phyloP scores from a whole-genome alignment of 2,888 invertebrate species.

The Acronicta leporina region DNA sequence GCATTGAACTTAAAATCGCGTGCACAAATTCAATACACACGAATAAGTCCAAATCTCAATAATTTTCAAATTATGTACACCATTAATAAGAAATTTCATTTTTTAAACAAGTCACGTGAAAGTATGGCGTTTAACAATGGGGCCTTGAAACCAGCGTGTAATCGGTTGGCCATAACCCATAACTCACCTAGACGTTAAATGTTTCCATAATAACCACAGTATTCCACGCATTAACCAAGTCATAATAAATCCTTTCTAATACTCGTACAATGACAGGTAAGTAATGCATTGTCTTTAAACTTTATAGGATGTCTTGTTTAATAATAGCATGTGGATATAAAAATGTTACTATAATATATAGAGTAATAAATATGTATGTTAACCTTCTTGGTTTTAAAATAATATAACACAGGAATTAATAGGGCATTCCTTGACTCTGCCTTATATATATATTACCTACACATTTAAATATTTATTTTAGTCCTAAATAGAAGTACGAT shows the following conservation, averaged over 20 bases:
- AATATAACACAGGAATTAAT: slow-evolving; percentile 8
- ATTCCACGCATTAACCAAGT: slow-evolving; percentile 36
- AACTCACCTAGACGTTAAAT: slow-evolving; percentile 49
- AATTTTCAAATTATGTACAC: slow-evolving; percentile 22
- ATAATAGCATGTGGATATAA: slow-evolving; percentile 42
- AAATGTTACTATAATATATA: slow-evolving; percentile 17
- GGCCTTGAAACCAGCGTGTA: slow-evolving; percentile 54
- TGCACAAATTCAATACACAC: slow-evolving; percentile 29
- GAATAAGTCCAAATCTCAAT: slow-evolving; percentile 20
- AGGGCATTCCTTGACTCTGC: slow-evolving; percentile 27
- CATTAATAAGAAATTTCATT: slow-evolving; percentile 30
- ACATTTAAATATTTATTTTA: slow-evolving; percentile 35
- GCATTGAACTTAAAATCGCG: slow-evolving; percentile 27
- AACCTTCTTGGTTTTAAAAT: slow-evolving; percentile 26
- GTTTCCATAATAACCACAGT: slow-evolving; percentile 52
- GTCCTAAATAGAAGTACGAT: slow-evolving; percentile 37
- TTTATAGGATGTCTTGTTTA: slow-evolving; percentile 39
- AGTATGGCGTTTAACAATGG: slow-evolving; percentile 41
- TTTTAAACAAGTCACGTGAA: slow-evolving; percentile 49
- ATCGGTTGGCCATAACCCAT: slow-evolving; percentile 49
- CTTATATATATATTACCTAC: slow-evolving; percentile 22
- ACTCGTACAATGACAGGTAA: slow-evolving; percentile 36
- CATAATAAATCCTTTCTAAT: slow-evolving; percentile 42
- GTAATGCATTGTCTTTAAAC: slow-evolving; percentile 45
- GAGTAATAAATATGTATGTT: slow-evolving; percentile 31